Conservation (phyloP, 2,888 invertebrate species). For the Acrobasis consociella region DNA sequence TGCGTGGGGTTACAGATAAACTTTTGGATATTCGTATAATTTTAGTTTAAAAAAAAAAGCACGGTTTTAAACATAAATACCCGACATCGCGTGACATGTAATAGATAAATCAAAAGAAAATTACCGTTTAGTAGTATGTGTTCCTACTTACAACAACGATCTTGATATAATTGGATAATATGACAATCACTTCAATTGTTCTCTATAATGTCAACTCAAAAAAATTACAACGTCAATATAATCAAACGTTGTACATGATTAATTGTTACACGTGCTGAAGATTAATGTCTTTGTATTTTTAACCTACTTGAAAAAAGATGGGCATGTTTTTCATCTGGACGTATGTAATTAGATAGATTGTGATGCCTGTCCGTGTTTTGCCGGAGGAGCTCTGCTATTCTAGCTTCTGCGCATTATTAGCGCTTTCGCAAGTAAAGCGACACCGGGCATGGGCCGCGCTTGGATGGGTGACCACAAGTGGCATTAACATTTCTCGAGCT, state of each 20-base stretch:
- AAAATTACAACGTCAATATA: neutral
- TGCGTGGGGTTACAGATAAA: too few species aligned
- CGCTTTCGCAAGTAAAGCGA: too few species aligned
- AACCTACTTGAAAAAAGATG: neutral
- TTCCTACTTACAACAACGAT: conserved; percentile 1
- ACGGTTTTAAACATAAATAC: too few species aligned
- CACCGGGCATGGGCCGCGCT: too few species aligned
- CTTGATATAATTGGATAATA: conserved; percentile 3
- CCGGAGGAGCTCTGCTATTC: too few species aligned
- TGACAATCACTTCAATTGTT: conserved; percentile 9
- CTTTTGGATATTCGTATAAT: too few species aligned
- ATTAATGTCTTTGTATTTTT: neutral
- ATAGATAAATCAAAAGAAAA: conserved; percentile 2
- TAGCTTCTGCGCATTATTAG: too few species aligned
- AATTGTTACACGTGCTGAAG: neutral
- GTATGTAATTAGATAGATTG: neutral
- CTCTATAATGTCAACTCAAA: neutral
- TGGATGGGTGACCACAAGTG: too few species aligned
- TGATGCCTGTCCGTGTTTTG: too few species aligned
- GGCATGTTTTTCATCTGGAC: neutral
- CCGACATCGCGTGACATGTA: conserved; percentile 1
- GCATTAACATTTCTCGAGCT: too few species aligned
- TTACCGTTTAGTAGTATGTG: neutral
- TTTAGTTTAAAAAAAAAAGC: too few species aligned
- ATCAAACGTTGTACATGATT: neutral